Conservation (phyloP, 2,797 vertebrate genomes). For the Pangasius mekongensis region DNA sequence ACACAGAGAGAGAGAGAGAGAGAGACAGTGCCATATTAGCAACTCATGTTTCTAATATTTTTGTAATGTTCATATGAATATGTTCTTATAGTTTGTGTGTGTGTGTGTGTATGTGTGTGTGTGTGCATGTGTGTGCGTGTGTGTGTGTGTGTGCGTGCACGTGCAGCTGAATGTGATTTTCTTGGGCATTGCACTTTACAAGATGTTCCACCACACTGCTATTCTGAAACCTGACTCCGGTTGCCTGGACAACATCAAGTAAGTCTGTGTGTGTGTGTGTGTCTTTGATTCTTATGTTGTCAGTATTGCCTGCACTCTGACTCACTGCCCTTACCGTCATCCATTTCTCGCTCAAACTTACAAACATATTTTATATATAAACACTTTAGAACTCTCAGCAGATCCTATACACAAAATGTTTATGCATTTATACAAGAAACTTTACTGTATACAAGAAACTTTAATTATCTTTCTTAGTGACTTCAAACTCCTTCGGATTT, state of each 20-base stretch:
- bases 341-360: background rate
- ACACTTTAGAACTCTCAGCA: background rate
- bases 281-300: constrained; percentile 16
- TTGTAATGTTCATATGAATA: background rate
- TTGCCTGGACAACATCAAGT: constrained; percentile 99
- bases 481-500: background rate
- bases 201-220: constrained; percentile 99
- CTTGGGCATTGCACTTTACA: constrained; percentile 97
- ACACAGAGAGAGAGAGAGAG: constrained; percentile 14
- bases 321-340: background rate
- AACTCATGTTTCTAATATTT: background rate
- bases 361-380: background rate
- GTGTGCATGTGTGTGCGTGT: constrained; percentile 35
- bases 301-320: background rate
- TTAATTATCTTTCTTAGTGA: background rate
- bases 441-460: background rate
- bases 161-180: constrained; percentile 97
- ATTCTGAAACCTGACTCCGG: constrained; percentile 98
- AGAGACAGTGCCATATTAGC: background rate
- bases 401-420: background rate
- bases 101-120: constrained; percentile 49
- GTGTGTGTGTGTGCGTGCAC: constrained; percentile 47
- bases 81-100: constrained; percentile 41
- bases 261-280: constrained; percentile 71
- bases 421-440: no score